Evolutionary conservation across 2,888 invertebrate genomes (phyloP), one percentile per base, ranked within the genome.

Genomic region (Phania funesta): DNA sequence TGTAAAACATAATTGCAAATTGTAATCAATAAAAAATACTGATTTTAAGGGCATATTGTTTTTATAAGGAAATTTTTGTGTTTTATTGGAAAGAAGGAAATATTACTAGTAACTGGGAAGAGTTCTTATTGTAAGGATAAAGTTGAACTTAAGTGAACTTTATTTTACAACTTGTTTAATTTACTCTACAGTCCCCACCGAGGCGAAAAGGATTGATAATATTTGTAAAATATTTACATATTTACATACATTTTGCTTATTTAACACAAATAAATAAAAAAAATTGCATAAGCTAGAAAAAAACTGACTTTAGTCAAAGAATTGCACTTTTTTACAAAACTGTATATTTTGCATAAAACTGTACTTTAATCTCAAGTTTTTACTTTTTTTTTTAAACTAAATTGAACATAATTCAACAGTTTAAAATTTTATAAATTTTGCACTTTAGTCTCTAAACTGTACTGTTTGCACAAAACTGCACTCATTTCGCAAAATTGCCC

Each of bases 1-100:
- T 73, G 62, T 44, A 41, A 52, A 73, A 54, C 52, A 62, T 52
- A 44, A 62, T 73, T 24, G 73, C 52, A 32, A 73, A 73, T 73
- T 41, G 29, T 44, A 44, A 64, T 73, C 64, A 52, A 73, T 73
- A 73, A 13, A 26, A 52, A 24, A 41, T 16, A 41, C 6, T 18
- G 22, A 35, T 58, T 4, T 32, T 6, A 48, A 29, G 29, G 26
- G 5, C 13, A 24, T 22, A 44, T 58, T 38, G 38, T 41, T 41
- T 16, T 3, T 16, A 32, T 1, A 0, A 5, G 3, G n/a, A n/a
- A n/a, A n/a, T n/a, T n/a, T n/a, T n/a, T n/a, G n/a, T n/a, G 3
- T 20, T 22, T 0, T 0, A 22, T 22, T 13, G 5, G 3, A 48
- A 13, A 24, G 6, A 48, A 2, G 1, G 4, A 22, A 48, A 11